These are phyloP conservation scores for Pomatorhinus ruficollis DNA, from an alignment of 2,113 vertebrate genomes.

Conservation along the genomic window DNA sequence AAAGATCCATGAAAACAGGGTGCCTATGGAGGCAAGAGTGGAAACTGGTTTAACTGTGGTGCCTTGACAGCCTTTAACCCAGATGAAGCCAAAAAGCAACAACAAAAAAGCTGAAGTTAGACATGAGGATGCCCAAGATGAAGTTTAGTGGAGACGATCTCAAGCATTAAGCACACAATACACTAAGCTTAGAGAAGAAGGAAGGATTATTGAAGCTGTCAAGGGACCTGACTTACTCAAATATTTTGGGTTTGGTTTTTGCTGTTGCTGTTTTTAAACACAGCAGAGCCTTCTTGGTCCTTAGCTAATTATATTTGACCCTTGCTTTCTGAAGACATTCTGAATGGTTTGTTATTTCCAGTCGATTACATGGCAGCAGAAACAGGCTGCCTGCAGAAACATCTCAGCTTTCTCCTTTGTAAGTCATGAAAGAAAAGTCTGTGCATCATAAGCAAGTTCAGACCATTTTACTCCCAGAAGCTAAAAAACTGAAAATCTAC, in stretches of 20 bases:
- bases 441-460: background rate
- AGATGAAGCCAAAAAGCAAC: background rate
- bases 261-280: background rate
- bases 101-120: background rate
- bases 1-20: background rate
- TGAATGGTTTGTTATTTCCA: background rate
- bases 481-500: background rate
- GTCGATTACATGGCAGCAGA: background rate
- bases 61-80: background rate
- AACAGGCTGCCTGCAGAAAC: background rate
- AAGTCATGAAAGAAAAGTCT: background rate
- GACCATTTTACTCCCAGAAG: background rate
- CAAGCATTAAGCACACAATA: conserved; percentile 9
- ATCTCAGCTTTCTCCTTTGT: background rate
- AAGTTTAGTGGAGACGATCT: conserved; percentile 3
- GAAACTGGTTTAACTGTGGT: background rate
- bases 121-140: conserved; percentile 16
- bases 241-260: background rate
- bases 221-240: background rate
- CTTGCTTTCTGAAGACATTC: background rate
- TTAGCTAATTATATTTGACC: background rate
- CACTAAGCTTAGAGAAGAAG: background rate
- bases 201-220: background rate
- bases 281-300: background rate
- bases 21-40: background rate